Evolutionary conservation across 2,888 invertebrate genomes (phyloP).

Genomic region (Philereme transversata): DNA sequence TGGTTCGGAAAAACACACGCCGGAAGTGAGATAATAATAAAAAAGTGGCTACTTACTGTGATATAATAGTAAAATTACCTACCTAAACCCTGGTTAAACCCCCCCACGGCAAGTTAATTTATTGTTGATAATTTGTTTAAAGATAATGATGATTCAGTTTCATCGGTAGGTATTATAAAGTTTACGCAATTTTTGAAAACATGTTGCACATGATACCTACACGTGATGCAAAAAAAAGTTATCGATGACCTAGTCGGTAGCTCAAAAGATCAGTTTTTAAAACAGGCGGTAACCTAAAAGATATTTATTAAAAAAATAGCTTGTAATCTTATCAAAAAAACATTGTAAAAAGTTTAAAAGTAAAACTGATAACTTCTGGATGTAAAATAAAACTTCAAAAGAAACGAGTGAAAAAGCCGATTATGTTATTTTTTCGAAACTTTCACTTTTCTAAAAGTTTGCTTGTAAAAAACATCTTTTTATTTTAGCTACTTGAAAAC

Average conservation of each 20-base stretch:
- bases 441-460: slow-evolving; percentile 67
- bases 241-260: slow-evolving; percentile 3
- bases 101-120: no score
- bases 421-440: slow-evolving; percentile 38
- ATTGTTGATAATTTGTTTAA: no score
- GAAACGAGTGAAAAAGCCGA: slow-evolving; percentile 14
- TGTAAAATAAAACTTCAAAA: slow-evolving; percentile 14
- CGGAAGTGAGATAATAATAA: no score
- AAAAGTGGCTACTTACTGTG: no score
- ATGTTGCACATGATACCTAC: no score
- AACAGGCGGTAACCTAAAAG: slow-evolving; percentile 1
- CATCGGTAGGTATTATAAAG: no score
- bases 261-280: slow-evolving; percentile 49
- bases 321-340: slow-evolving; percentile 2
- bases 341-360: slow-evolving; percentile 11
- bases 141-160: no score
- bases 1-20: no score
- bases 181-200: no score
- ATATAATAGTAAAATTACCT: no score
- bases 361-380: slow-evolving; percentile 19
- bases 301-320: neutral
- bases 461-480: slow-evolving; percentile 29
- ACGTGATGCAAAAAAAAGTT: neutral
- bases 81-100: no score
- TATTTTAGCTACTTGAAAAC: slow-evolving; percentile 15